Base-by-base conservation (phyloP, 2,113 vertebrate species). In the Coregonus clupeaformis region DNA sequence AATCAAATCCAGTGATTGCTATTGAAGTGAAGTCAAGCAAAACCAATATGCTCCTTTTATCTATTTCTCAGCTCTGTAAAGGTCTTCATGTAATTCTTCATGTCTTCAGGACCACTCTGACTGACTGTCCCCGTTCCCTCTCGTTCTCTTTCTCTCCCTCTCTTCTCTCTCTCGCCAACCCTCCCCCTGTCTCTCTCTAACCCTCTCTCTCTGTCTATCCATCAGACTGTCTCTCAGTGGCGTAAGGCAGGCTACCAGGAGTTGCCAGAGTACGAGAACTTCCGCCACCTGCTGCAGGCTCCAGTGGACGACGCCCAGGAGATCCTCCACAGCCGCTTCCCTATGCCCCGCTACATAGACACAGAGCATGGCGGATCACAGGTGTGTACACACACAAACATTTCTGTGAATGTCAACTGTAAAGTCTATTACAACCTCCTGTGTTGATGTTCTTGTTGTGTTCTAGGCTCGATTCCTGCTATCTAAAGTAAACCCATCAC, bases 401-500 rank as follows among this genome's bases (percentile, higher is more conserved):
- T 6, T 36, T 36, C 36, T 36, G 7, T 30, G 13, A 29, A 13
- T 9, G 3, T 68, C 36, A 68, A 7, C 24, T 5, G 27, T 59
- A 3, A 60, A 24, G 2, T 24, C n/a, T 24, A 24, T 60, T 60
- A n/a, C 5, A 60, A 22, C 6, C 20, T 12, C 6, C 16, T 55
- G 9, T 68, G 59, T 57, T 49, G 64, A 55, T 57, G 20, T 30
- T 36, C 27, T 22, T 42, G 9, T 13, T 76, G 84, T 29, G 25
- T 78, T 78, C 72, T 90, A 99, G 97, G 97, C 97, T 75, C 97
- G 96, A 64, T 98, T 99, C 83, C 93, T 99, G 82, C 94, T 99
- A 63, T 99, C 97, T 9, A 99, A 99, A 94, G 97, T 99, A 65
- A 99, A 99, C 87, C 97, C 97, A 16, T 99, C 97, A 67, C 97